Percentiles rank a stretch among this genome's conserved stretches.
phyloP scores from a whole-genome alignment of 2,113 vertebrate genomes.

The Phasianus colchicus region DNA sequence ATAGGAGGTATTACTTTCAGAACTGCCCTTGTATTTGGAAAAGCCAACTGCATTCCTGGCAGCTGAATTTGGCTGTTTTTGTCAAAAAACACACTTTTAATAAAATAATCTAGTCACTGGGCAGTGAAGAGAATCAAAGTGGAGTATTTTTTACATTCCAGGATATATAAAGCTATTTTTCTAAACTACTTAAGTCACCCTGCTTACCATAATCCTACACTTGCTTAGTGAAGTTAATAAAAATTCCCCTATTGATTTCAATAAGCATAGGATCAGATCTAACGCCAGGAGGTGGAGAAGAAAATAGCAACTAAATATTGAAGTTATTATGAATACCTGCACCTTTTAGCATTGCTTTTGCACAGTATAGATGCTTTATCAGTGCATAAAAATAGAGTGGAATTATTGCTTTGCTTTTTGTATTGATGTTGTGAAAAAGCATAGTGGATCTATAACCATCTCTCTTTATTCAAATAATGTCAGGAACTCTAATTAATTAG shows the following conservation, averaged over 20 bases:
- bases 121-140: neutral
- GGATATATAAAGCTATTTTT: neutral
- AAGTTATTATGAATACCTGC: neutral
- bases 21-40: neutral
- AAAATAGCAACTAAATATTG: neutral
- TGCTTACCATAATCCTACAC: neutral
- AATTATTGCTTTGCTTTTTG: neutral
- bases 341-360: constrained; percentile 3
- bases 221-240: neutral
- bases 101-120: neutral
- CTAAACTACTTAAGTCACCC: neutral
- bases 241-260: constrained; percentile 39
- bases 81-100: neutral
- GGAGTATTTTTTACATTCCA: neutral
- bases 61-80: neutral
- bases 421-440: neutral
- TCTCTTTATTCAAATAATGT: neutral
- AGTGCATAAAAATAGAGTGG: neutral
- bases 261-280: neutral
- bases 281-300: neutral
- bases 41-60: neutral
- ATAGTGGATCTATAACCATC: neutral
- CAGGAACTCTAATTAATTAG: neutral
- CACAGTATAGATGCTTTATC: neutral
- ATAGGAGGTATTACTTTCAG: neutral